A percentile compares a stretch with the other conserved stretches of the same genome.
phyloP scores from a whole-genome alignment of 2,113 vertebrate genomes.

The Falco punctatus region DNA sequence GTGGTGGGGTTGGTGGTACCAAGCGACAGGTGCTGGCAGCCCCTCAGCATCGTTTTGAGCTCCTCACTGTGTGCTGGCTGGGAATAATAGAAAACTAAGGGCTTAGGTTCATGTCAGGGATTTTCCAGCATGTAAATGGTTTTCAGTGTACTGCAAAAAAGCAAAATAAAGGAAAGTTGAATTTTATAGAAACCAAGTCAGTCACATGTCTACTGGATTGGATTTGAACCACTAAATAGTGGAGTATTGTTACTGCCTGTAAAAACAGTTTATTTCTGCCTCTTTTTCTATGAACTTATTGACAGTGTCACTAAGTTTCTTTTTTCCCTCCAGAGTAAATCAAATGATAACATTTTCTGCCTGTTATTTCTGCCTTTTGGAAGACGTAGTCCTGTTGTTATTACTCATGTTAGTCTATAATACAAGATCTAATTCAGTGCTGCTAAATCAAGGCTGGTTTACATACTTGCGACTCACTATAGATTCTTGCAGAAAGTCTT shows the following conservation, averaged over 20 bases:
- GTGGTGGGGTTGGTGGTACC: accelerated
- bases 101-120: not conserved
- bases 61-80: not conserved
- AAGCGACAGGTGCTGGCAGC: accelerated
- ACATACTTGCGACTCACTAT: not conserved
- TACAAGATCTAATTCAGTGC: not conserved
- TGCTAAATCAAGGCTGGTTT: not conserved
- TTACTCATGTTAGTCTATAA: not conserved
- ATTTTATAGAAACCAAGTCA: not conserved
- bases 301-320: not conserved
- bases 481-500: not conserved
- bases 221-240: not conserved
- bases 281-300: not conserved
- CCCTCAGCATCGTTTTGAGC: accelerated
- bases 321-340: not conserved
- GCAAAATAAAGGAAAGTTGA: not conserved
- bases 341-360: not conserved
- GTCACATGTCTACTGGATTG: not conserved
- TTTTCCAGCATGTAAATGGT: not conserved
- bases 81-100: not conserved
- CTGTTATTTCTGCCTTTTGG: not conserved
- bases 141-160: not conserved
- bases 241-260: not conserved
- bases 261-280: not conserved
- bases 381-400: not conserved